Conservation (phyloP, 2,888 invertebrate species). For the Drosophila infuscata region DNA sequence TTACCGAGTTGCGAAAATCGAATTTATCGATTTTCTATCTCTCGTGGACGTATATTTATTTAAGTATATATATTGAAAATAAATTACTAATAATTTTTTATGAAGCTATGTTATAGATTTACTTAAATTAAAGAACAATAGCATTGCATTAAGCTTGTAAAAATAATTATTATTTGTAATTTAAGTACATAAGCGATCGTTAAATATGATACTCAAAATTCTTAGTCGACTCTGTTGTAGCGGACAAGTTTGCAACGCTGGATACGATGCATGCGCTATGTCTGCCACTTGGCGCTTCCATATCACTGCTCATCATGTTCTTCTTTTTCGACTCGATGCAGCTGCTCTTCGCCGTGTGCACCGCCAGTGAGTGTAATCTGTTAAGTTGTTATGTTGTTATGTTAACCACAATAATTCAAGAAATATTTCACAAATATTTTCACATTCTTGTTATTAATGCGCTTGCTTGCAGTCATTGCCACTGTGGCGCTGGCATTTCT, state of each 20-base stretch:
- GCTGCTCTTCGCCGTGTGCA: slow-evolving; percentile 97
- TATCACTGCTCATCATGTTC: slow-evolving; percentile 98
- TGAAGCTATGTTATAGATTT: not conserved
- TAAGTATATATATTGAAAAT: not conserved
- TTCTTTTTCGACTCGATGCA: slow-evolving; percentile 99
- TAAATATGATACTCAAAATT: slow-evolving; percentile 6
- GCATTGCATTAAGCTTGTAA: not conserved
- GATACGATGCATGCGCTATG: slow-evolving; percentile 99
- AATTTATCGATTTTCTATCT: too few species aligned
- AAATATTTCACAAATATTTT: not conserved
- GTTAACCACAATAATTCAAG: not conserved
- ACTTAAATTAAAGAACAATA: not conserved
- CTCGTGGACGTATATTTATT: not conserved
- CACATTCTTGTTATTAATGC: not conserved
- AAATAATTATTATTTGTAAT: not conserved
- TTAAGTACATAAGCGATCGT: not conserved
- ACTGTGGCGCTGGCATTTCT: slow-evolving; percentile 98
- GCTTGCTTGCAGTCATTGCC: slow-evolving; percentile 91
- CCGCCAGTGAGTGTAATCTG: slow-evolving; percentile 92
- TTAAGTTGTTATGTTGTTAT: not conserved
- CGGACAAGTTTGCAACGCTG: slow-evolving; percentile 93
- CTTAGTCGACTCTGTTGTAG: slow-evolving; percentile 40
- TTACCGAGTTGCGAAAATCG: too few species aligned
- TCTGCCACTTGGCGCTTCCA: slow-evolving; percentile 97
- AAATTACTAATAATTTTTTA: not conserved